Conservation (phyloP, 64 coral and sea anemone species). For the Pocillopora verrucosa region DNA sequence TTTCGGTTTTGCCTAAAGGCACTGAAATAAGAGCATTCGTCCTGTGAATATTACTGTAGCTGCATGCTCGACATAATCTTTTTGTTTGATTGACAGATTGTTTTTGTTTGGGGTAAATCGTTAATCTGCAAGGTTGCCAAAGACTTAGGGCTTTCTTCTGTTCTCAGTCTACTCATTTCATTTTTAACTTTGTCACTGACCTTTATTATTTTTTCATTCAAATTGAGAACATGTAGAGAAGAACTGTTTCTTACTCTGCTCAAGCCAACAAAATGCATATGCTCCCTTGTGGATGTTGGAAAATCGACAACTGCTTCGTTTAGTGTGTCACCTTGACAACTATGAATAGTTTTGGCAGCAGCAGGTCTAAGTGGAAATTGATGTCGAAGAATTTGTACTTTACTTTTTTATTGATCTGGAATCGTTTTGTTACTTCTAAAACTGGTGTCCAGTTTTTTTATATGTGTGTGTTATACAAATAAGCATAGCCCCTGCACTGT, state of each 20-base stretch:
- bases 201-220: conserved; percentile 37
- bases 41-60: no score
- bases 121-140: background rate
- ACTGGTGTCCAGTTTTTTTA: conserved; percentile 35
- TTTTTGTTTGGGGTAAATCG: conserved; percentile 8
- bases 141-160: conserved; percentile 2
- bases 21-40: no score
- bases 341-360: conserved; percentile 40
- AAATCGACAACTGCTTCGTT: conserved; percentile 39
- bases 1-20: no score
- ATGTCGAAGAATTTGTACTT: conserved; percentile 9
- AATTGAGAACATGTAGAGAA: conserved; percentile 8
- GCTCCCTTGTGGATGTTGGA: conserved; percentile 19
- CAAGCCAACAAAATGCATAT: conserved; percentile 36
- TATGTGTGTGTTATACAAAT: conserved; percentile 18
- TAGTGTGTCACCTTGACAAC: conserved; percentile 38
- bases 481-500: background rate
- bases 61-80: no score
- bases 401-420: conserved; percentile 25
- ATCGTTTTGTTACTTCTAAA: conserved; percentile 19
- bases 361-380: conserved; percentile 35
- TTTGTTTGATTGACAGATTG: background rate
- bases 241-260: conserved; percentile 20
- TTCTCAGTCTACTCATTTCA: conserved; percentile 37
- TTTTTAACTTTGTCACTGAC: conserved; percentile 6